phyloP scores from a whole-genome alignment of 2,797 vertebrate species.

The Pseudomugil tenellus region DNA sequence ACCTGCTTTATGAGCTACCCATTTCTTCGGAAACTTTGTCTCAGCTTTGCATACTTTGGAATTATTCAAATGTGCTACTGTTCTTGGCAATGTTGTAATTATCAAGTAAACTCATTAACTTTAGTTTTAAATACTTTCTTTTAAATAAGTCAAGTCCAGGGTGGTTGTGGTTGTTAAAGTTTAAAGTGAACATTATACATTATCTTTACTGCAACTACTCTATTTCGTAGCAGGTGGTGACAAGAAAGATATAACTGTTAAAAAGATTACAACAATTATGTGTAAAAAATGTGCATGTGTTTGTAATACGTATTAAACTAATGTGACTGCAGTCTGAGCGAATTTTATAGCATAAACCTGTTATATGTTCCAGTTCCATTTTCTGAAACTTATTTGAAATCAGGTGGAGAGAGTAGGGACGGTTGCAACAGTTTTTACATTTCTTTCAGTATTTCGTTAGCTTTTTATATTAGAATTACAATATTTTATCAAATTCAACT shows the following conservation, averaged over 20 bases:
- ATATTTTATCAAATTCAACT: too few relatives aligned
- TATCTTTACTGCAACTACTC: not conserved
- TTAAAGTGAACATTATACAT: slow-evolving; percentile 10
- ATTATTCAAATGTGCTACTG: not conserved
- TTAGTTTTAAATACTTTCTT: slow-evolving; percentile 4
- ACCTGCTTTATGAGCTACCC: slow-evolving; percentile 18
- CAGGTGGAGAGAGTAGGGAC: too few relatives aligned
- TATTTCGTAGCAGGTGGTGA: too few relatives aligned
- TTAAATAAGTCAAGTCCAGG: too few relatives aligned
- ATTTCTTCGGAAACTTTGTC: slow-evolving; percentile 7
- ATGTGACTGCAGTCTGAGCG: not conserved
- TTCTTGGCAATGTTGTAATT: too few relatives aligned
- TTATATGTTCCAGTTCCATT: not conserved
- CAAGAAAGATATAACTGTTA: too few relatives aligned
- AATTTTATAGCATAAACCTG: not conserved
- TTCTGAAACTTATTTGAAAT: too few relatives aligned
- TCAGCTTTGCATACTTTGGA: slow-evolving; percentile 4
- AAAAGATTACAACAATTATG: too few relatives aligned
- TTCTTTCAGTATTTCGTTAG: too few relatives aligned
- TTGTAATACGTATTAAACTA: not conserved
- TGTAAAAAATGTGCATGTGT: not conserved
- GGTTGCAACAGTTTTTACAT: too few relatives aligned
- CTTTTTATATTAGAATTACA: too few relatives aligned
- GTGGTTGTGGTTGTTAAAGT: too few relatives aligned
- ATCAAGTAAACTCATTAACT: not conserved